A percentile compares a stretch with the other conserved stretches of the same genome.
Conservation (phyloP, 1,140 invertebrate genomes). For the Wasmannia auropunctata region DNA sequence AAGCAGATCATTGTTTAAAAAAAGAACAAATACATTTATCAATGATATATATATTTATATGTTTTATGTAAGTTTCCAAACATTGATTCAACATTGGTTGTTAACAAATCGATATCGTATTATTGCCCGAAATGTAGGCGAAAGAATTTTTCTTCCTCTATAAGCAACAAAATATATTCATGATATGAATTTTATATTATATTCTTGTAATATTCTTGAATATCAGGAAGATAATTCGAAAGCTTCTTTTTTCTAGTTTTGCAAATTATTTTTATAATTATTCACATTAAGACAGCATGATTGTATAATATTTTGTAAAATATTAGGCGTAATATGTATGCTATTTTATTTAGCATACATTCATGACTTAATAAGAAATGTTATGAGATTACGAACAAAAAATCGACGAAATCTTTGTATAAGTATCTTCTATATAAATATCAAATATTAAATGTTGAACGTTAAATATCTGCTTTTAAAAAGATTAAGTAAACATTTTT, state of each 20-base stretch:
- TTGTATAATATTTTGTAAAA: neutral
- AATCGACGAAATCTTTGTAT: neutral
- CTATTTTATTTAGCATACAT: neutral
- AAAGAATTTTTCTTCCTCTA: neutral
- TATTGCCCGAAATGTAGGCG: neutral
- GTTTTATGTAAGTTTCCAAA: neutral
- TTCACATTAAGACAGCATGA: neutral
- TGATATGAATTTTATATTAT: neutral
- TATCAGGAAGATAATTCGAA: neutral
- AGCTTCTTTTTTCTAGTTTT: neutral
- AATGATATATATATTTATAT: neutral
- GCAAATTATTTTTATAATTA: neutral
- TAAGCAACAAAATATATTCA: neutral
- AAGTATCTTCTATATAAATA: neutral
- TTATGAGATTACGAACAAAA: neutral
- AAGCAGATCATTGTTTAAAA: neutral
- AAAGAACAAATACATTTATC: neutral
- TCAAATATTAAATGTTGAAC: neutral
- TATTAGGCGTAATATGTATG: neutral
- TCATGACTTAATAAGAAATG: neutral
- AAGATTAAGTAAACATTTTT: neutral
- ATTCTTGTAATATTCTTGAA: too few relatives aligned
- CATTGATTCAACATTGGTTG: neutral
- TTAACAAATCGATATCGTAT: slow-evolving; percentile 14
- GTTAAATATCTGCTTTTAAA: neutral